Base-by-base conservation (phyloP, 1,140 invertebrate genomes). In the Drosophila mayri region DNA sequence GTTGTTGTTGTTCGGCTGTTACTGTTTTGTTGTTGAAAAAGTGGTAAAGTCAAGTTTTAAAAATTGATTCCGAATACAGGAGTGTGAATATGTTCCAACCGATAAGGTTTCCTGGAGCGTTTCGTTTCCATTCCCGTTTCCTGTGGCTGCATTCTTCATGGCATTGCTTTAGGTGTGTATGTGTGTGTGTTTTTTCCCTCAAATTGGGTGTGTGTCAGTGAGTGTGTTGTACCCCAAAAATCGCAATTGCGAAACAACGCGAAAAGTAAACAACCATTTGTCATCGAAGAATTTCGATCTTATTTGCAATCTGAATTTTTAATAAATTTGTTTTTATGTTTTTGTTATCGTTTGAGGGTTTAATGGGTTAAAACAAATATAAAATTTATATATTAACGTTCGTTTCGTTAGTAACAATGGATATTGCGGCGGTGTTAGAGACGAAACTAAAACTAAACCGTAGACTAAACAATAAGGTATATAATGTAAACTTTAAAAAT, bases 191-290 rank as follows among this genome's bases (percentile, higher is more conserved):
- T n/a, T 43, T 37, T 37, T 37, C 32, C 12, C 50, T 43, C 8
- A 61, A 37, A 37, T 73, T 66, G 37, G 20, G 44, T 47, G 40
- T 30, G 18, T 43, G 14, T n/a, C n/a, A 52, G 18, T 46, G 28
- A 28, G 5, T 37, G 30, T 25, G 12, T 52, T 59, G 46, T 22
- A 43, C 46, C 65, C 37, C 44, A 50, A 59, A 63, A 63, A 52
- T 44, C 22, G 30, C 47, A 67, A 37, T 70, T 47, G 66, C 66
- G n/a, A 38, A 67, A 41, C 64, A 67, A 64, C 47, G 62, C 63
- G 77, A 79, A 85, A 86, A 86, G 61, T 75, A 87, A 86, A 87
- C 75, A 86, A 86, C 83, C 82, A 58, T 86, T 79, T 77, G 43
- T 63, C 43, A 65, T 62, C 58, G 62, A 72, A 57, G 44, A 62